Conservation (phyloP, 2,888 invertebrate species). For the Ormyrus labotus region DNA sequence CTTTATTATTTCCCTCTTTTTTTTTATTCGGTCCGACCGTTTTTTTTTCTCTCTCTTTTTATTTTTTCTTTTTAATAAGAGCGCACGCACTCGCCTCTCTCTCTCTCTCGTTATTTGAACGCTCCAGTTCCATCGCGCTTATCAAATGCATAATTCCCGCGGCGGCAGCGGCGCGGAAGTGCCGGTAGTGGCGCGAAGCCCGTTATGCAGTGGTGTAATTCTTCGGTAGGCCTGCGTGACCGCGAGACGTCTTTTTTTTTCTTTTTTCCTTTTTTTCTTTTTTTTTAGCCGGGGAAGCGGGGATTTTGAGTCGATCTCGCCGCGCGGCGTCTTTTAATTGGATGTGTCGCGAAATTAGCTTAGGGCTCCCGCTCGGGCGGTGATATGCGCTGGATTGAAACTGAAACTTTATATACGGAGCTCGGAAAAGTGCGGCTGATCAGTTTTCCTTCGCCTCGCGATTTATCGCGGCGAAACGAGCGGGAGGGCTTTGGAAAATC, state of each 20-base stretch:
- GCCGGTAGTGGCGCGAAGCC: constrained; percentile 11
- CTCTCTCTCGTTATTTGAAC: constrained; percentile 69
- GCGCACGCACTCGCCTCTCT: neutral
- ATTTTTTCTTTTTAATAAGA: neutral
- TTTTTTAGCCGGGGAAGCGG: neutral
- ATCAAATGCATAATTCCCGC: constrained; percentile 72
- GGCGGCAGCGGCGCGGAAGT: constrained; percentile 64
- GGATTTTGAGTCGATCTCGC: constrained; percentile 5
- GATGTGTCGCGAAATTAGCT: too few relatives aligned
- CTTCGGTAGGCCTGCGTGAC: constrained; percentile 3
- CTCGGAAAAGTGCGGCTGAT: too few relatives aligned
- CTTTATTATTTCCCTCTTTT: neutral
- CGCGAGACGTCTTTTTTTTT: neutral
- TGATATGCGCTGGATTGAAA: neutral
- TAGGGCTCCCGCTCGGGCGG: too few relatives aligned
- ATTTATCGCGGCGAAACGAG: too few relatives aligned
- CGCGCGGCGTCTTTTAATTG: too few relatives aligned
- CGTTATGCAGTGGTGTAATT: constrained; percentile 40
- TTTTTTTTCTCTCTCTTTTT: neutral
- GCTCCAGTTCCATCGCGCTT: constrained; percentile 70
- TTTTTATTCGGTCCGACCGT: neutral
- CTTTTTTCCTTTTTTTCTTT: neutral
- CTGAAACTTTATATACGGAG: neutral
- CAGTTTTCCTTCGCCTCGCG: too few relatives aligned
- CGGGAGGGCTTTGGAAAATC: too few relatives aligned